Evolutionary conservation across 2,797 vertebrate genomes (phyloP), one percentile per base, ranked within the genome.

Genomic region (Coracias cyanogaster): DNA sequence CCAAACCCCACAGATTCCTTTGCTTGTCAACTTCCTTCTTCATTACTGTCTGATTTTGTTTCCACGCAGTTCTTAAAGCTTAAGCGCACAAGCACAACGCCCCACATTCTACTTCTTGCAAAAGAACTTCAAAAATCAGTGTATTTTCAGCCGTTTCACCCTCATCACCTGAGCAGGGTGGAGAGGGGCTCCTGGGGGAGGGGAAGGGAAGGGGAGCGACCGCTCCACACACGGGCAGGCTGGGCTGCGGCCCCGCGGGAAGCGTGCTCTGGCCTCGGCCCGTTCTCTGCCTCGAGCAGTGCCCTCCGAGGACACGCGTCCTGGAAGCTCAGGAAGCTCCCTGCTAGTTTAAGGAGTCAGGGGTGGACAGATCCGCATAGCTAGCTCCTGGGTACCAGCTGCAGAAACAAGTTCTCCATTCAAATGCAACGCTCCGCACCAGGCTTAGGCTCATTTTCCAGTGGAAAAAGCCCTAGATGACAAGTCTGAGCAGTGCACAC

Each of bases 241-340:
- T 7, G 13, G 13, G 41, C 73, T 16, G n/a, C 2, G 7, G 51
- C 45, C 51, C 33, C 2, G 1, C 3, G 41, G 2, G 0, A 10
- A 26, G 33, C 8, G 18, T 2, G 45, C 64, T 24, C 60, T 10
- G 9, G 1, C 35, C 61, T 28, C 66, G 61, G 83, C 65, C 51
- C 51, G 13, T 29, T 33, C 74, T 35, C 17, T 31, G 10, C 86
- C 13, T 3, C 28, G 65, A 74, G 74, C 73, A 84, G 92, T 2
- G n/a, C 43, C 81, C 69, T 61, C 86, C 28, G n/a, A 51, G 64
- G 65, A 15, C 80, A 62, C 4, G 6, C 1, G 7, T 46, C 86
- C 86, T 77, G 79, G 49, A 43, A 48, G 31, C 64, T 48, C 58
- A 48, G 72, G 82, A 69, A 87, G 66, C 37, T 26, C 89, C 12